phyloP scores from a whole-genome alignment of 2,113 vertebrate genomes.

The Polypterus senegalus region DNA sequence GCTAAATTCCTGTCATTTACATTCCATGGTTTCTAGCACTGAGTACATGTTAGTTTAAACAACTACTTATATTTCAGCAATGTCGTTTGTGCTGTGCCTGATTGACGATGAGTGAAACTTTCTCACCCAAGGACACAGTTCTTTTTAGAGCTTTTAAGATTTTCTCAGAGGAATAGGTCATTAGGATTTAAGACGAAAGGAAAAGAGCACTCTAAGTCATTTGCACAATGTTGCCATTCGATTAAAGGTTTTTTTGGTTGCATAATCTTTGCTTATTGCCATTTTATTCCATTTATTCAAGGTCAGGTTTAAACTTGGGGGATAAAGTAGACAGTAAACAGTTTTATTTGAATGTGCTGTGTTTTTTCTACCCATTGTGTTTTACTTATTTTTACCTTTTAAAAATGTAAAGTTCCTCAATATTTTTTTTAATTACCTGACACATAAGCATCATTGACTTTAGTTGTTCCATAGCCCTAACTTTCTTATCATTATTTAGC shows the following conservation, averaged over 20 bases:
- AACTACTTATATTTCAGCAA: slow-evolving; percentile 38
- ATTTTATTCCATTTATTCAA: slow-evolving; percentile 2
- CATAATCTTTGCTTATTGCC: too few relatives aligned
- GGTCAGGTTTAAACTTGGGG: slow-evolving; percentile 19
- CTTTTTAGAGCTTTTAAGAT: slow-evolving; percentile 42
- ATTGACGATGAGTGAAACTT: slow-evolving; percentile 48
- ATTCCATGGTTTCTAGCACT: slow-evolving; percentile 21
- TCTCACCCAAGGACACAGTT: slow-evolving; percentile 36
- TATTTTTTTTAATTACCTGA: neutral
- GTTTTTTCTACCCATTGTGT: neutral
- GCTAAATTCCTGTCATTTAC: neutral
- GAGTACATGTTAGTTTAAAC: slow-evolving; percentile 47
- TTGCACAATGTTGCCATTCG: too few relatives aligned
- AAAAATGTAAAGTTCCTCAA: neutral
- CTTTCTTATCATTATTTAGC: slow-evolving; percentile 23
- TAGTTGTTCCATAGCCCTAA: slow-evolving; percentile 22
- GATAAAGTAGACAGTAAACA: neutral
- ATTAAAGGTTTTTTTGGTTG: too few relatives aligned
- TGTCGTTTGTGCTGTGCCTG: slow-evolving; percentile 41
- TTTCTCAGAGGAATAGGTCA: slow-evolving; percentile 42
- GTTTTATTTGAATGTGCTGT: neutral
- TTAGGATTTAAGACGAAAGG: slow-evolving; percentile 44
- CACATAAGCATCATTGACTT: slow-evolving; percentile 3
- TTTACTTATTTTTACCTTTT: neutral
- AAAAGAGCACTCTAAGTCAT: slow-evolving; percentile 31